Evolutionary conservation across 1,140 invertebrate species (phyloP).

Genomic region (Drosophila ercepeae): DNA sequence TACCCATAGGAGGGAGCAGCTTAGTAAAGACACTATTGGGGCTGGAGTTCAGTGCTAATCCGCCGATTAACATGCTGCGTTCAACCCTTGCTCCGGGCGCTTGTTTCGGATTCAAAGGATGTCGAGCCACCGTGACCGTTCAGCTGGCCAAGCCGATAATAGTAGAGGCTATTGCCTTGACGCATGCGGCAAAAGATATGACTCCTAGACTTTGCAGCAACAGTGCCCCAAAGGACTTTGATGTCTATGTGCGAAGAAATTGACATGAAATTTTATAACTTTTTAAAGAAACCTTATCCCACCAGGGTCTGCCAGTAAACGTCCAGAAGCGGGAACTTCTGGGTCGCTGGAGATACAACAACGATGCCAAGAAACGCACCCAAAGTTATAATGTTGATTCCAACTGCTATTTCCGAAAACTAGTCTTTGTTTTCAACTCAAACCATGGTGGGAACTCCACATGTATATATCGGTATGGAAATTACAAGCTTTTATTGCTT

Average conservation of each 20-base stretch:
- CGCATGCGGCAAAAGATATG: slow-evolving; percentile 59
- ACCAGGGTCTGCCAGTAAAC: slow-evolving; percentile 21
- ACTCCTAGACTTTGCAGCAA: slow-evolving; percentile 42
- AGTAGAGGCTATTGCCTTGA: slow-evolving; percentile 53
- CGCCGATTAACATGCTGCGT: slow-evolving; percentile 64
- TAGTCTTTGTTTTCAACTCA: slow-evolving; percentile 37
- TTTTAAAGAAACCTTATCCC: background rate
- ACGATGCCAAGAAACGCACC: slow-evolving; percentile 28
- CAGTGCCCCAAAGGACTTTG: slow-evolving; percentile 72
- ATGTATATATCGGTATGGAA: slow-evolving; percentile 56
- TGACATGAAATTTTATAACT: background rate
- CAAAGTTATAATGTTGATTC: slow-evolving; percentile 28
- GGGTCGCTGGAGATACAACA: slow-evolving; percentile 34
- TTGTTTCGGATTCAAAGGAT: slow-evolving; percentile 61
- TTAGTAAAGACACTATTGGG: slow-evolving; percentile 50
- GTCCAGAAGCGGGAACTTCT: slow-evolving; percentile 9
- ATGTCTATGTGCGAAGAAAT: slow-evolving; percentile 52
- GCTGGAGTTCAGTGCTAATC: slow-evolving; percentile 63
- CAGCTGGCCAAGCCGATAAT: slow-evolving; percentile 52
- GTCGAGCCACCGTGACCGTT: slow-evolving; percentile 40
- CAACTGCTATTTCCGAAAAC: background rate
- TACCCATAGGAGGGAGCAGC: slow-evolving; percentile 31
- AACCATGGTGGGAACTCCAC: slow-evolving; percentile 62
- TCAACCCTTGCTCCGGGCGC: slow-evolving; percentile 52
- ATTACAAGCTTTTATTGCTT: background rate